phyloP scores from a whole-genome alignment of 2,797 vertebrate genomes.

The Sebastes matsubarae region DNA sequence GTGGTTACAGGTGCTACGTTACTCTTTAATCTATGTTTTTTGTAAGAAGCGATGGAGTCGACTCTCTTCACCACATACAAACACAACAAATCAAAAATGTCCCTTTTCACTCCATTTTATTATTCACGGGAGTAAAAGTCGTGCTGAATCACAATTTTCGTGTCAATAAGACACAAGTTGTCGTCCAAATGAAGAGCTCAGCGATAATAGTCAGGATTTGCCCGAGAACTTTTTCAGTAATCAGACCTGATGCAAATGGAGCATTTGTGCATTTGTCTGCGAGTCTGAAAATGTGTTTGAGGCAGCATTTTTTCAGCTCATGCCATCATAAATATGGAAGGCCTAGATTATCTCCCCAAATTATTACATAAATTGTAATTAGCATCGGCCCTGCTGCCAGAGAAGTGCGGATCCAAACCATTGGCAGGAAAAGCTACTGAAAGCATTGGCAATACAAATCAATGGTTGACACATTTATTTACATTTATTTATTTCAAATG shows the following conservation, averaged over 20 bases:
- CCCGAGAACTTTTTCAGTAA: neutral
- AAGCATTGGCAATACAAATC: slow-evolving; percentile 10
- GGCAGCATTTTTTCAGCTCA: slow-evolving; percentile 2
- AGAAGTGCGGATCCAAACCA: slow-evolving; percentile 15
- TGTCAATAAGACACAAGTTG: slow-evolving; percentile 19
- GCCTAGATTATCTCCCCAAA: slow-evolving; percentile 38
- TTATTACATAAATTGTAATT: slow-evolving; percentile 42
- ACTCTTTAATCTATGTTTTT: neutral
- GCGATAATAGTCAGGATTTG: slow-evolving; percentile 2
- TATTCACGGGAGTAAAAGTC: neutral
- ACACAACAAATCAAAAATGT: neutral
- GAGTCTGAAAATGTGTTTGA: slow-evolving; percentile 31
- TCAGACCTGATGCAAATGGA: slow-evolving; percentile 14
- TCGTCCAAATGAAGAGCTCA: neutral
- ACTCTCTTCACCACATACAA: neutral
- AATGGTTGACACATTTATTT: slow-evolving; percentile 17
- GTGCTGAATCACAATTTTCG: neutral
- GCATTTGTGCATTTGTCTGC: neutral
- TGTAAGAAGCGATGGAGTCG: neutral
- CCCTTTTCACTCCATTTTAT: neutral
- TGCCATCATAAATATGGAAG: slow-evolving; percentile 42
- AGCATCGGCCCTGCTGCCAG: slow-evolving; percentile 22
- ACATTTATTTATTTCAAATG: neutral
- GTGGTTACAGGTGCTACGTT: neutral
- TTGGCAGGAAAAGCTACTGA: slow-evolving; percentile 1